These are phyloP conservation scores for Chrysochloris asiatica DNA, from an alignment of 2,113 vertebrate species.

Conservation along the genomic window DNA sequence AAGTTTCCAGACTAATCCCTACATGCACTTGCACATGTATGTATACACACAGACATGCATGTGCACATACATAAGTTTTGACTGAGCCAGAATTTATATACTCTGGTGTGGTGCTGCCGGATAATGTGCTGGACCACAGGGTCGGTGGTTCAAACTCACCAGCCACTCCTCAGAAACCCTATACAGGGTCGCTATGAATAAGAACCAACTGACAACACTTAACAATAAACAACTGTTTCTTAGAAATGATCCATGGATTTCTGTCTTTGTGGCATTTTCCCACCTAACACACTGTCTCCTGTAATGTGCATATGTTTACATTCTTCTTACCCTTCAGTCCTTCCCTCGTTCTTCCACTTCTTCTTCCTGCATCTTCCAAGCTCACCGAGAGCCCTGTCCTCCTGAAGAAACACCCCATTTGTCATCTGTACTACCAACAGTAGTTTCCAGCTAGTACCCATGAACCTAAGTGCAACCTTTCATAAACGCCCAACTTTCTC, in stretches of 20 bases:
- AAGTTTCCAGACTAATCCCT: not conserved
- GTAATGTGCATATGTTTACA: not conserved
- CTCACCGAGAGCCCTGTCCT: not conserved
- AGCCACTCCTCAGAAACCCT: no score
- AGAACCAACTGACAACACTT: no score
- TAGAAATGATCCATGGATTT: not conserved
- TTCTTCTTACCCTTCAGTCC: not conserved
- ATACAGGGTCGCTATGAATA: no score
- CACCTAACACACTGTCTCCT: not conserved
- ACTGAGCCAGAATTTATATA: not conserved
- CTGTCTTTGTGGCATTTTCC: not conserved
- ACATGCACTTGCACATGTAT: not conserved
- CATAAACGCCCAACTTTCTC: not conserved
- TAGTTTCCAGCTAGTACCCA: no score
- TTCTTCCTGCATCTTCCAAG: not conserved
- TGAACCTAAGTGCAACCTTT: no score
- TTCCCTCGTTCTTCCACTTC: not conserved
- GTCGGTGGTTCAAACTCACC: no score
- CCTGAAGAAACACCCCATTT: accelerated
- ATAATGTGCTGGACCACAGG: no score
- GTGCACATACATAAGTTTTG: not conserved
- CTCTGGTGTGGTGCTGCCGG: no score
- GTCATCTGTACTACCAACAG: no score
- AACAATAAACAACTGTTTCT: no score
- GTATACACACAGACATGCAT: not conserved